These are phyloP conservation scores for Agriopis marginaria DNA, from an alignment of 2,888 invertebrate genomes.

Conservation along the genomic window DNA sequence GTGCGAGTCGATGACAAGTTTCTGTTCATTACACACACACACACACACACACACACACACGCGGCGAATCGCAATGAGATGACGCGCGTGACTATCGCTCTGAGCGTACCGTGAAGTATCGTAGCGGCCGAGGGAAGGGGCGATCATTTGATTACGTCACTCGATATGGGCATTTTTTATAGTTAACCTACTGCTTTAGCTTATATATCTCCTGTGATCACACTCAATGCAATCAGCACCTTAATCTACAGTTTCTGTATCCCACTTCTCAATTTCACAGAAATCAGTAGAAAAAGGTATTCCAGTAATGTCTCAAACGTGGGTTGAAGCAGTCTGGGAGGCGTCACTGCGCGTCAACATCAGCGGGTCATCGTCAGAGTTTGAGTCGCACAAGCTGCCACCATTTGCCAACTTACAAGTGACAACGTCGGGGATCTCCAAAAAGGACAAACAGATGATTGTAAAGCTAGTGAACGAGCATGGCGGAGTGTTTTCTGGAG, in stretches of 20 bases:
- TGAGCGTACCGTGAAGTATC: too few relatives aligned
- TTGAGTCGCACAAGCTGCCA: conserved; percentile 86
- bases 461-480: conserved; percentile 89
- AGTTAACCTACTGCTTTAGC: too few relatives aligned
- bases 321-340: conserved; percentile 94
- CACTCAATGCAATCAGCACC: too few relatives aligned
- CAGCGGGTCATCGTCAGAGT: conserved; percentile 88
- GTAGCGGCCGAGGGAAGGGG: too few relatives aligned
- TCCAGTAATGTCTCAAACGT: conserved; percentile 91
- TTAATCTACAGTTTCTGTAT: background rate
- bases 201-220: too few relatives aligned
- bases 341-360: conserved; percentile 87
- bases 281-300: conserved; percentile 89
- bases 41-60: too few relatives aligned
- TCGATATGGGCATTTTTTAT: too few relatives aligned
- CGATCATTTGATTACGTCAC: too few relatives aligned
- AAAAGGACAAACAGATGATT: conserved; percentile 88
- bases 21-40: too few relatives aligned
- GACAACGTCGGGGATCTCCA: conserved; percentile 91
- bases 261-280: conserved; percentile 66
- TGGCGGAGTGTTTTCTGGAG: conserved; percentile 88
- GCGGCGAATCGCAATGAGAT: too few relatives aligned
- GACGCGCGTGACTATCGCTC: too few relatives aligned
- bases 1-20: too few relatives aligned
- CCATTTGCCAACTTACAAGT: conserved; percentile 92